Evolutionary conservation across 2,113 vertebrate genomes (phyloP).

Genomic region (Vireo altiloquus): DNA sequence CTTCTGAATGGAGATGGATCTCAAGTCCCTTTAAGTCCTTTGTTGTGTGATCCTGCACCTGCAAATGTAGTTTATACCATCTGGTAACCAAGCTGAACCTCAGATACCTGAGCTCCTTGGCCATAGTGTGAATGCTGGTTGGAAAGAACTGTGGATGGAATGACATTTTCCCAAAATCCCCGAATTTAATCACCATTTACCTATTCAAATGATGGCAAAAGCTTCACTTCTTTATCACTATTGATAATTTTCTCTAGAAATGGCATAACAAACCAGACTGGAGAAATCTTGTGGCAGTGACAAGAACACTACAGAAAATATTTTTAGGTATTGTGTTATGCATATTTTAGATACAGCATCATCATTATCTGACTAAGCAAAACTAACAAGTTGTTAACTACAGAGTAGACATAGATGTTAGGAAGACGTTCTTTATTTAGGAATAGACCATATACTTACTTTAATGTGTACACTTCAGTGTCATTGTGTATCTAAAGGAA

Average conservation of each 20-base stretch:
- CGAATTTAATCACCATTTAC: not conserved
- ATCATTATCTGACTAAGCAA: not conserved
- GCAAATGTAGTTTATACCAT: not conserved
- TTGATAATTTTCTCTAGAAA: not conserved
- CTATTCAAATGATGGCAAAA: not conserved
- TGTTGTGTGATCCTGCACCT: not conserved
- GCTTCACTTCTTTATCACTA: not conserved
- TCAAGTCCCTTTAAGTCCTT: not conserved
- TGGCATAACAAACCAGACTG: not conserved
- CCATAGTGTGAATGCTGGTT: accelerated
- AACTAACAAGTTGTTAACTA: not conserved
- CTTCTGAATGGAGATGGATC: not conserved
- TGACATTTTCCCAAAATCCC: not conserved
- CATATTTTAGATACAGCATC: not conserved
- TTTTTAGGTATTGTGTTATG: not conserved
- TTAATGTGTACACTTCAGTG: not conserved
- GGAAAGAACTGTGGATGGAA: not conserved
- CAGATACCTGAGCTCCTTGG: not conserved
- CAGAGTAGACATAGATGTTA: not conserved
- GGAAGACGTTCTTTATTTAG: not conserved
- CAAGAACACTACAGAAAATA: not conserved
- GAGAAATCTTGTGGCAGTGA: not conserved
- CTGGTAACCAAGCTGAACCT: not conserved
- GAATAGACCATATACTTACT: not conserved
- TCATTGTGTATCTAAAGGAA: not conserved